Evolutionary conservation across 2,113 vertebrate species (phyloP), one percentile per base, ranked within the genome.

Genomic region (Apteryx mantelli): DNA sequence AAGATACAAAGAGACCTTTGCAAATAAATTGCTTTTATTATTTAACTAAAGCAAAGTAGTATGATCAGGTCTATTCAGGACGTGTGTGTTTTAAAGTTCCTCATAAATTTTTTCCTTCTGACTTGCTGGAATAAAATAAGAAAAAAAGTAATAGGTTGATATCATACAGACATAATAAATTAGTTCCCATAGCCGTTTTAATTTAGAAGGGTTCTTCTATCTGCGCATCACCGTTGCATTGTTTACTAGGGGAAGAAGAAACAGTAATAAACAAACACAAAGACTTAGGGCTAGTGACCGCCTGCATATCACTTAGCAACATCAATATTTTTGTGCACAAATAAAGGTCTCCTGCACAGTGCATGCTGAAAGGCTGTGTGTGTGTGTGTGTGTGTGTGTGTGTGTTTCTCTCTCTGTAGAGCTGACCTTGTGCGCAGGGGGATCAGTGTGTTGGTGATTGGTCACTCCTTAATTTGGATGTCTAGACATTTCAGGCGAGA

Each of bases 301-400:
- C 86, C 95, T 75, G 87, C 0, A 4, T 91, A 96, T 98, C 97
- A 95, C 97, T 98, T 98, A 98, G 98, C 98, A 98, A 98, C 97
- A 97, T 98, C 98, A 98, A 98, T 98, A 98, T 98, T 98, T 98
- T 93, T 95, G 92, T 98, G 97, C 96, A 94, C 92, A 98, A 97
- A 98, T 97, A 98, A 97, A 98, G 92, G 83, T 89, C 97, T 96
- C 91, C 88, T 96, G 50, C 92, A 48, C 66, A 4, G 92, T 83
- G 66, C 84, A 34, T 82, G 91, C 89, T 95, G 90, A 56, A 88
- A 64, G 78, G 36, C 36, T 95, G 88, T 88, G 30, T 36, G 25
- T n/a, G 77, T 38, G 64, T 55, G 44, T n/a, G 77, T 38, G 64
- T 55, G 44, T 5, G 63, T 13, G n/a, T 22, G 77, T 44, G 32